Evolutionary conservation across 2,888 invertebrate species (phyloP).

Genomic region (Pasiphila rectangulata): DNA sequence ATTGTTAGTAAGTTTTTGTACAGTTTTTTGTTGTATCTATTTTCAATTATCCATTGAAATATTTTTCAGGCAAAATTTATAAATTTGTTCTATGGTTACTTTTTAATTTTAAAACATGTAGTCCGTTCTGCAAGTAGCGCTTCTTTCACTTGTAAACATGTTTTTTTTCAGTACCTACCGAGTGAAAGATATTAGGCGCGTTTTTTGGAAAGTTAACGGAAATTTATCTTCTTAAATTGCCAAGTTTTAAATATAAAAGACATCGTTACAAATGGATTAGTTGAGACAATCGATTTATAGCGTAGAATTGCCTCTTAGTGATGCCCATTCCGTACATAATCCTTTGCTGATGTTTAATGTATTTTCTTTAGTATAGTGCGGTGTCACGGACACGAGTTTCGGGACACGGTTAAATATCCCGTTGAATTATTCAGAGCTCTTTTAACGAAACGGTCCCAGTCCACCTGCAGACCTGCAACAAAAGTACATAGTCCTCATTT

Average conservation of each 20-base stretch:
- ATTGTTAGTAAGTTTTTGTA: not conserved
- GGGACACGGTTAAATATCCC: constrained; percentile 68
- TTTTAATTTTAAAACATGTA: no score
- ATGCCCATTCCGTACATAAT: constrained; percentile 5
- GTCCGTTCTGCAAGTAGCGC: no score
- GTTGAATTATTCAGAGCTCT: constrained; percentile 75
- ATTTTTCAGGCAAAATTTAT: no score
- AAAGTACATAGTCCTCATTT: constrained; percentile 68
- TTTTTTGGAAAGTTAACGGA: no score
- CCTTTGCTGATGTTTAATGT: constrained; percentile 20
- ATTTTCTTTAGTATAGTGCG: constrained; percentile 39
- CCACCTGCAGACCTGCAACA: constrained; percentile 79
- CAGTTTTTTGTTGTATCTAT: not conserved
- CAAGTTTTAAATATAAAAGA: not conserved
- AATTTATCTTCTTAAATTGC: no score
- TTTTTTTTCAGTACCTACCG: no score
- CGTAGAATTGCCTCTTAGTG: constrained; percentile 1
- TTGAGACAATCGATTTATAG: not conserved
- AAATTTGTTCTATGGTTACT: no score
- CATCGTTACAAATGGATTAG: constrained; percentile 9
- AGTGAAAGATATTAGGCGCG: no score
- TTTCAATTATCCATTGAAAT: no score
- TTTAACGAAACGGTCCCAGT: constrained; percentile 59
- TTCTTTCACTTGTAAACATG: no score
- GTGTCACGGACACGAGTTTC: constrained; percentile 46